Evolutionary conservation across 2,113 vertebrate genomes (phyloP).

Genomic region (Bettongia penicillata): DNA sequence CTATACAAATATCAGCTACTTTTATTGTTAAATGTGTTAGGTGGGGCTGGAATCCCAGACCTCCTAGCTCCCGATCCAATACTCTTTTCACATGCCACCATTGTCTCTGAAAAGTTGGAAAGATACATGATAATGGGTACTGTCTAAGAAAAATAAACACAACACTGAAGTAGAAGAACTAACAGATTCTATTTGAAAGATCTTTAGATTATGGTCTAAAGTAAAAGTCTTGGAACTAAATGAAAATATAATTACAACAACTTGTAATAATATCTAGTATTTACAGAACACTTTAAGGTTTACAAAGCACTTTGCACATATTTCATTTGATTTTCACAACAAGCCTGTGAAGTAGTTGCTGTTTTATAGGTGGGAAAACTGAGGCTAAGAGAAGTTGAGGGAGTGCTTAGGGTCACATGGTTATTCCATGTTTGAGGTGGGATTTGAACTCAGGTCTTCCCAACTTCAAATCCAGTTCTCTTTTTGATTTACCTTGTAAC

Average conservation of each 20-base stretch:
- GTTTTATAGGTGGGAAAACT: neutral
- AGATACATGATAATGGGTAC: neutral
- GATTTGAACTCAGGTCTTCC: neutral
- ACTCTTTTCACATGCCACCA: neutral
- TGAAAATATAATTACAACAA: neutral
- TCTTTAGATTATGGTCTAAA: neutral
- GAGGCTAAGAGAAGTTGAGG: neutral
- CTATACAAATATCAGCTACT: neutral
- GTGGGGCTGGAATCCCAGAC: neutral
- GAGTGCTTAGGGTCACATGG: neutral
- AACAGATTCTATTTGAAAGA: neutral
- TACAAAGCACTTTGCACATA: neutral
- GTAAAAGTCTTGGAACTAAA: neutral
- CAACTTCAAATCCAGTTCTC: neutral
- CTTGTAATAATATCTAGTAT: neutral
- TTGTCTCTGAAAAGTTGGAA: neutral
- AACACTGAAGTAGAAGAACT: neutral
- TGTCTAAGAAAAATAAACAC: neutral
- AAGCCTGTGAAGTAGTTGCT: neutral
- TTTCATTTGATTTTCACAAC: neutral
- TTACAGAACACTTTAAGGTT: neutral
- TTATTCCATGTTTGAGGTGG: neutral
- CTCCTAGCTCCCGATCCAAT: neutral
- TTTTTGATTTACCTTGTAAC: neutral
- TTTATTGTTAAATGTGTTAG: neutral